A percentile compares a stretch with the other conserved stretches of the same genome.
Evolutionary conservation across 1,140 invertebrate genomes (phyloP).

Genomic region (Hestina assimilis): DNA sequence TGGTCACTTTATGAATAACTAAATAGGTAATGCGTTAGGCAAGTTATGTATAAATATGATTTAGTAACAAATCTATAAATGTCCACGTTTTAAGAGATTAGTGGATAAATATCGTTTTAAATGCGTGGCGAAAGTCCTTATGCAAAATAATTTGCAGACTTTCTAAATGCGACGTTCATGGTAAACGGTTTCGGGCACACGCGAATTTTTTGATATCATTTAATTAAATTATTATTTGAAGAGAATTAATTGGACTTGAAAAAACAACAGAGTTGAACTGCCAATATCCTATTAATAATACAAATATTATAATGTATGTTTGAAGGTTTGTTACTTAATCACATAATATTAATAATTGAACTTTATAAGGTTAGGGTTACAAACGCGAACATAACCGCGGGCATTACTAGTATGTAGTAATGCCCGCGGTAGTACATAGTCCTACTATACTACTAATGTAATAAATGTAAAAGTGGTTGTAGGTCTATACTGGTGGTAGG

Average conservation of each 20-base stretch:
- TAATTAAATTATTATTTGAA: neutral
- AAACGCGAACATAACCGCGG: no score
- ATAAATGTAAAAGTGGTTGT: no score
- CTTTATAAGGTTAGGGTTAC: no score
- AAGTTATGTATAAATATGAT: constrained; percentile 26
- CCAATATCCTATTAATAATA: no score
- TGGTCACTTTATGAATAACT: no score
- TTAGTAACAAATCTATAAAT: constrained; percentile 29
- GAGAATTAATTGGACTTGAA: neutral
- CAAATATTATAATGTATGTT: no score
- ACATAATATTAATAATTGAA: no score
- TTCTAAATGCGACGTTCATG: constrained; percentile 6
- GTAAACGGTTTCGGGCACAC: neutral
- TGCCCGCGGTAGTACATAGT: no score
- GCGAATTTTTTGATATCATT: neutral
- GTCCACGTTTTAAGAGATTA: constrained; percentile 20
- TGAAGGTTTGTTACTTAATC: no score
- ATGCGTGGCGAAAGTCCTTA: constrained; percentile 30
- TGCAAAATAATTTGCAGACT: constrained; percentile 3
- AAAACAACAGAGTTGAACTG: neutral
- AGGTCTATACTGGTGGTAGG: no score
- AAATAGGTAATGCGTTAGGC: constrained; percentile 29
- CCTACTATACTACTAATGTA: no score
- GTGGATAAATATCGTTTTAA: constrained; percentile 20
- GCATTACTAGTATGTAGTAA: no score